phyloP scores from a whole-genome alignment of 2,888 invertebrate genomes.

The Lumbricus terrestris region DNA sequence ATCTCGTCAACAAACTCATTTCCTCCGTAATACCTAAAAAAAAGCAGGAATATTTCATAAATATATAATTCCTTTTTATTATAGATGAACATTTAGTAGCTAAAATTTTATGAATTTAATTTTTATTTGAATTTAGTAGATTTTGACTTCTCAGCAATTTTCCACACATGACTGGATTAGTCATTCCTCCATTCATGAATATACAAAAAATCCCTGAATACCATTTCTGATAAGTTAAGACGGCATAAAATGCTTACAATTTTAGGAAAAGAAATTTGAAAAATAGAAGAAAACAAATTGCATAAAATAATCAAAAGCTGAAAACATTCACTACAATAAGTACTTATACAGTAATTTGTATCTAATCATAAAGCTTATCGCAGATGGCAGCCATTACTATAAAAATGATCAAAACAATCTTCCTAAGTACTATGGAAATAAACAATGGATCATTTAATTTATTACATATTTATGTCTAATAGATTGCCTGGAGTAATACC shows the following conservation, averaged over 20 bases:
- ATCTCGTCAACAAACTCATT: slow-evolving; percentile 93
- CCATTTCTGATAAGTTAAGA: background rate
- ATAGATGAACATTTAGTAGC: background rate
- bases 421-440: no score
- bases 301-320: background rate
- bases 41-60: slow-evolving; percentile 4
- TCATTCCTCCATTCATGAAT: background rate
- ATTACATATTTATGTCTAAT: background rate
- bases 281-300: background rate
- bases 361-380: background rate
- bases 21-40: slow-evolving; percentile 90
- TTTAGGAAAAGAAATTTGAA: background rate
- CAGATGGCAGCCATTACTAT: no score
- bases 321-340: background rate
- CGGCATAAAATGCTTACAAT: background rate
- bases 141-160: background rate
- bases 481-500: background rate
- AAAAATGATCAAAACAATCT: no score
- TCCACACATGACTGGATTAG: background rate
- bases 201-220: background rate
- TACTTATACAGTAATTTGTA: background rate
- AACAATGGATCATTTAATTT: background rate
- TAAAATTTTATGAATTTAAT: background rate
- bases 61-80: background rate
- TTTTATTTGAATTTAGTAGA: background rate